Conservation (phyloP, 2,888 invertebrate species). For the Eueremaeus valkanovi region DNA sequence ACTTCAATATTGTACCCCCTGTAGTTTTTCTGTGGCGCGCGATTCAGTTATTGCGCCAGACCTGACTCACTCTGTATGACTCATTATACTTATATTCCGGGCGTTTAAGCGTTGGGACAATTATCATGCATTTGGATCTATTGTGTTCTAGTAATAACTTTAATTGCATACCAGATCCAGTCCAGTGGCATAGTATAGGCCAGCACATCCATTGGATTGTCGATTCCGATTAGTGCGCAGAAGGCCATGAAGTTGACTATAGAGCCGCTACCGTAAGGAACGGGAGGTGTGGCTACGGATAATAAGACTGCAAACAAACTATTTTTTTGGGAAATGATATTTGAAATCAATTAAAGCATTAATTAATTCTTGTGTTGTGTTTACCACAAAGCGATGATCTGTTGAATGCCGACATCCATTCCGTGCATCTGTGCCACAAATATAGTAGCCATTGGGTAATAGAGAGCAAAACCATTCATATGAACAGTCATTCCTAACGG, state of each 20-base stretch:
- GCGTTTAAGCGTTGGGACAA: no score
- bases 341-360: background rate
- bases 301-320: conserved; percentile 27
- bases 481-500: conserved; percentile 40
- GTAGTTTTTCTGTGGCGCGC: no score
- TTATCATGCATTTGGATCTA: no score
- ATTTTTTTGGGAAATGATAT: background rate
- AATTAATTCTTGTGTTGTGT: no score
- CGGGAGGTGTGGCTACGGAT: conserved; percentile 30
- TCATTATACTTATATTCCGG: no score
- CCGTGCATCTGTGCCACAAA: conserved; percentile 39
- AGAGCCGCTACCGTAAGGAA: background rate
- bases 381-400: conserved; percentile 25
- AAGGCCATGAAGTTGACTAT: conserved; percentile 8
- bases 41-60: no score
- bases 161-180: conserved; percentile 28
- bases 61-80: no score
- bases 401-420: background rate
- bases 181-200: conserved; percentile 32
- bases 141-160: no score
- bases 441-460: conserved; percentile 27
- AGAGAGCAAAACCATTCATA: conserved; percentile 38
- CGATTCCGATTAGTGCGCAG: conserved; percentile 31
- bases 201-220: conserved; percentile 36
- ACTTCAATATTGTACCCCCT: no score